Evolutionary conservation across 2,113 vertebrate genomes (phyloP).

Genomic region (Macquaria australasica): DNA sequence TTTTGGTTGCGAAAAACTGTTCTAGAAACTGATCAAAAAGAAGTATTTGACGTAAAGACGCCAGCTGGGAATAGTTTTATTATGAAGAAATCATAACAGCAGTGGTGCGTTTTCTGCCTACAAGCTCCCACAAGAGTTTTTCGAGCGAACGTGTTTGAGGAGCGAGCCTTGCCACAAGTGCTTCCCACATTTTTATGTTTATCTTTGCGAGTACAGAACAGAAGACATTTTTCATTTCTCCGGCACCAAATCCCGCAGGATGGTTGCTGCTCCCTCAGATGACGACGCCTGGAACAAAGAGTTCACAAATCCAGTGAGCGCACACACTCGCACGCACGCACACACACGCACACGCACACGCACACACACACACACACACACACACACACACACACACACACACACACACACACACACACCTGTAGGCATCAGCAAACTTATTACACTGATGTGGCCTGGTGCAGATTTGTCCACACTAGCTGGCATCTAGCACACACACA

Average conservation of each 20-base stretch:
- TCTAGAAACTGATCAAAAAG: slow-evolving; percentile 45
- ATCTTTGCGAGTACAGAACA: slow-evolving; percentile 62
- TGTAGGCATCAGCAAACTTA: slow-evolving; percentile 35
- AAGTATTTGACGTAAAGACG: slow-evolving; percentile 41
- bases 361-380: slow-evolving; percentile 15
- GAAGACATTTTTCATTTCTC: slow-evolving; percentile 60
- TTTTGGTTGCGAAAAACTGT: slow-evolving; percentile 20
- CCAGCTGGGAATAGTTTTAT: slow-evolving; percentile 46
- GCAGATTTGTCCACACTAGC: background rate
- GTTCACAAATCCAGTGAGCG: slow-evolving; percentile 11
- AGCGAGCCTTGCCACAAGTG: slow-evolving; percentile 13
- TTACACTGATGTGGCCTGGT: slow-evolving; percentile 19
- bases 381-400: background rate
- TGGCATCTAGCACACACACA: background rate
- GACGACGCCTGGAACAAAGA: slow-evolving; percentile 53
- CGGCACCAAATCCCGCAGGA: slow-evolving; percentile 50
- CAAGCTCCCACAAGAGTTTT: slow-evolving; percentile 60
- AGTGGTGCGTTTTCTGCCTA: slow-evolving; percentile 37
- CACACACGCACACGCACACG: slow-evolving; percentile 9
- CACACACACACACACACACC: slow-evolving; percentile 24
- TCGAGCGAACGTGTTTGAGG: slow-evolving; percentile 35
- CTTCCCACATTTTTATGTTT: slow-evolving; percentile 58
- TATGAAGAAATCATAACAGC: slow-evolving; percentile 42
- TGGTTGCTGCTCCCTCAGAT: slow-evolving; percentile 18
- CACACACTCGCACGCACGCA: slow-evolving; percentile 8